Conservation (phyloP, 2,888 invertebrate genomes). For the Petrolisthes manimaculis region DNA sequence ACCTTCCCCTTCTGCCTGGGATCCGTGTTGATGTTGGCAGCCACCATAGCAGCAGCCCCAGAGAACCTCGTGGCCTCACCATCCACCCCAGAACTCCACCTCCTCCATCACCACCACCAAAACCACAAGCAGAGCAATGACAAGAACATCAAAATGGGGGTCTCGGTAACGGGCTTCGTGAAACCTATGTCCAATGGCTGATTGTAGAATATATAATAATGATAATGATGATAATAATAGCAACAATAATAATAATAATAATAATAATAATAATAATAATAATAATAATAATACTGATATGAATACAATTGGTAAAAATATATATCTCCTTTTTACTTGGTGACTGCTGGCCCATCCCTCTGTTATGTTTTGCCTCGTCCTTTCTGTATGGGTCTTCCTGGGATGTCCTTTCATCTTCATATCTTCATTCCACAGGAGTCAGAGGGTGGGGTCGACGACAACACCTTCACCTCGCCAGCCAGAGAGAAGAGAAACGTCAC, state of each 20-base stretch:
- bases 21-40: conserved; percentile 51
- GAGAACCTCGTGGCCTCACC: conserved; percentile 22
- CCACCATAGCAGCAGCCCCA: conserved; percentile 4
- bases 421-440: too few relatives aligned
- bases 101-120: background rate
- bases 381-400: too few relatives aligned
- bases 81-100: conserved; percentile 51
- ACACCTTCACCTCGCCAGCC: too few relatives aligned
- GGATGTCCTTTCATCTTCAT: too few relatives aligned
- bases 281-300: background rate
- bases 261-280: conserved; percentile 7
- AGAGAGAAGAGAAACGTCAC: too few relatives aligned
- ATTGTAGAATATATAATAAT: too few relatives aligned
- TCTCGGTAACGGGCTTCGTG: background rate
- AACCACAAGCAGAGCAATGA: background rate
- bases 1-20: conserved; percentile 63
- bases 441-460: too few relatives aligned
- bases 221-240: background rate
- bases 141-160: background rate
- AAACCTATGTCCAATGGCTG: too few relatives aligned
- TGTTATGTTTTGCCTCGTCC: too few relatives aligned
- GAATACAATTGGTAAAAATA: background rate
- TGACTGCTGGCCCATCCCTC: background rate
- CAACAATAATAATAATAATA: conserved; percentile 9
- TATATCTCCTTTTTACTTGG: background rate